Conservation (phyloP, 2,113 vertebrate genomes). For the Urocynchramus pylzowi region DNA sequence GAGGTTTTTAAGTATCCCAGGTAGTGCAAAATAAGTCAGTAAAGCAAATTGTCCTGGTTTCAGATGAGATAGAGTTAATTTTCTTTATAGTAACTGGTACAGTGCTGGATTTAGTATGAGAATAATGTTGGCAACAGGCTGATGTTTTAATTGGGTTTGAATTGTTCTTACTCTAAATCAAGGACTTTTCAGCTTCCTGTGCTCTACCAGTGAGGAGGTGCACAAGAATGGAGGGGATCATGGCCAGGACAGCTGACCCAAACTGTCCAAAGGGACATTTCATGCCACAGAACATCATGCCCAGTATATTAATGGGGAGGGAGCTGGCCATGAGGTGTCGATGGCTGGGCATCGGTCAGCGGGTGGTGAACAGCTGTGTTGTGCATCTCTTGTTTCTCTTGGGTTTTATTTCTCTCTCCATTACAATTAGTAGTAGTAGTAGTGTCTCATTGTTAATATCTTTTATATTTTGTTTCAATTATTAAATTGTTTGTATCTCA, state of each 20-base stretch:
- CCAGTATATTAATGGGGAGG: not conserved
- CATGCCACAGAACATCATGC: not conserved
- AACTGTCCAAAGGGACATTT: not conserved
- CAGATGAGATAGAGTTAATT: not conserved
- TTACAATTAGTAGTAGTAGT: not conserved
- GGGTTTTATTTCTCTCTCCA: not conserved
- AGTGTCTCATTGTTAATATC: not conserved
- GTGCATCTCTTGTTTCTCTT: not conserved
- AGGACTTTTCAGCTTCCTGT: not conserved
- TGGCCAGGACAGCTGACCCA: not conserved
- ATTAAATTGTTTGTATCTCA: not conserved
- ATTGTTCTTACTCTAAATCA: not conserved
- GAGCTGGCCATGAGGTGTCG: not conserved
- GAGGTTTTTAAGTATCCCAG: not conserved
- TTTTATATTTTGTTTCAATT: not conserved
- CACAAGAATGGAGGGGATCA: not conserved
- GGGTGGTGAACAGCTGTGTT: not conserved
- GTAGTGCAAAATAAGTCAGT: not conserved
- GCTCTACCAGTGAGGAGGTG: not conserved
- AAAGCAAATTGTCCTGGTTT: not conserved
- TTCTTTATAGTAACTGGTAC: not conserved
- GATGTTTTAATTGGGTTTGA: not conserved
- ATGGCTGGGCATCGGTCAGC: not conserved
- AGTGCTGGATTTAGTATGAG: not conserved
- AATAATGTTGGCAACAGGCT: not conserved